Conservation (phyloP, 2,797 vertebrate genomes). For the Catharus ustulatus region DNA sequence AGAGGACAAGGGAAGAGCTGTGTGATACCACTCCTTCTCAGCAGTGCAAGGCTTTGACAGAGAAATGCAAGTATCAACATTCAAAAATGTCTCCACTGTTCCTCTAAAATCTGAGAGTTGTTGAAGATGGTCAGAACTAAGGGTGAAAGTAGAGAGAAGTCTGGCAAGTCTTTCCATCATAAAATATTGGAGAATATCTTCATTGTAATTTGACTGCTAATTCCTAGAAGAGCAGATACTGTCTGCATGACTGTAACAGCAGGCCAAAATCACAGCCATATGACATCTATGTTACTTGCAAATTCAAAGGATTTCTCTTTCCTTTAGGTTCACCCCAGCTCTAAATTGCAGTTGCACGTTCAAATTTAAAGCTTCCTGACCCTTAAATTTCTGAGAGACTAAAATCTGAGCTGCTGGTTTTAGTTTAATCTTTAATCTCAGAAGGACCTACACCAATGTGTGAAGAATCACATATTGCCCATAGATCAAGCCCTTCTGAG, state of each 20-base stretch:
- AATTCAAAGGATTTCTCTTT: not conserved
- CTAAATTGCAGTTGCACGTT: not conserved
- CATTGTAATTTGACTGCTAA: not conserved
- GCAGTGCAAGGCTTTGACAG: not conserved
- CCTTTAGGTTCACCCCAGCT: not conserved
- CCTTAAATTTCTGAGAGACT: not conserved
- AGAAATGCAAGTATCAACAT: not conserved
- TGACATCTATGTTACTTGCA: not conserved
- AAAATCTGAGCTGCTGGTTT: not conserved
- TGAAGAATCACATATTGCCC: not conserved
- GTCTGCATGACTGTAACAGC: not conserved
- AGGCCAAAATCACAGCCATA: not conserved
- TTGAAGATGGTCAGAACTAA: not conserved
- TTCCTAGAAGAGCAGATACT: not conserved
- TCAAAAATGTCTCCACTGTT: not conserved
- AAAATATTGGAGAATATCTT: not conserved
- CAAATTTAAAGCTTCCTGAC: constrained; percentile 2
- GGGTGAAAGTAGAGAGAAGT: not conserved
- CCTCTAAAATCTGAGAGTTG: not conserved
- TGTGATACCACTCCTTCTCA: not conserved
- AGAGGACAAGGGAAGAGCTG: not conserved
- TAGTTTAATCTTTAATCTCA: not conserved
- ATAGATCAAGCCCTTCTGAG: not conserved
- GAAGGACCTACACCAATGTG: not conserved
- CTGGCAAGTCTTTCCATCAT: not conserved